Base-by-base conservation (phyloP, 2,888 invertebrate species). In the Aquatica leii region DNA sequence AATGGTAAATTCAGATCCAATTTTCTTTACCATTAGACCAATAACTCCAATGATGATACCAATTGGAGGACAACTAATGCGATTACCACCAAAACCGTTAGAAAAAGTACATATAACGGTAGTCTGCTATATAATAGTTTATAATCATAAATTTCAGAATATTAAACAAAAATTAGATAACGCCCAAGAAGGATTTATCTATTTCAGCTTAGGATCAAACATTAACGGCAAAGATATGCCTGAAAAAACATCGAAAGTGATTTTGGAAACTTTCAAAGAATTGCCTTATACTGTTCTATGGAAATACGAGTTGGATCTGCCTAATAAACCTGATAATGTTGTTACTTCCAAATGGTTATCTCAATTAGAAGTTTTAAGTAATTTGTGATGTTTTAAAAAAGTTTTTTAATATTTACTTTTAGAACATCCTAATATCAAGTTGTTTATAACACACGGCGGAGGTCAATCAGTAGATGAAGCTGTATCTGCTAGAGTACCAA, bases 1-100 rank as follows among this genome's bases (percentile, higher is more conserved):
- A 17, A 78, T 84, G 65, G 37, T 82, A 1, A 84, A 84, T 63
- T 71, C 75, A 1, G 77, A 84, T 73, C 79, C 80, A 0, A 64
- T 81, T 9, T 80, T 80, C 72, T 76, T 75, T 34, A 70, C 67
- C 0, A 77, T 77, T 46, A 72, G 79, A 11, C 83, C 84, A 1
- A 70, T 80, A 6, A 77, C 82, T 6, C 81, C 83, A 0, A 78
- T 74, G 57, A 72, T 82, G 8, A 65, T 84, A 2, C 79, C 77
- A 46, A 76, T 82, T 56, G 82, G 83, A 18, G 73, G 46, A 18
- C 2, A n/a, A 11, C n/a, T 20, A 18, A 5, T 11, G 17, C 46
- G 46, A 46, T 18, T 46, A 2, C 46, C 46, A 11, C 3, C 18
- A 1, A n/a, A 46, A 20, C 46, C 46, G 8, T n/a, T 46, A 18